Evolutionary conservation across 2,888 invertebrate genomes (phyloP), one percentile per base, ranked within the genome.

Genomic region (Drosophila greeni): DNA sequence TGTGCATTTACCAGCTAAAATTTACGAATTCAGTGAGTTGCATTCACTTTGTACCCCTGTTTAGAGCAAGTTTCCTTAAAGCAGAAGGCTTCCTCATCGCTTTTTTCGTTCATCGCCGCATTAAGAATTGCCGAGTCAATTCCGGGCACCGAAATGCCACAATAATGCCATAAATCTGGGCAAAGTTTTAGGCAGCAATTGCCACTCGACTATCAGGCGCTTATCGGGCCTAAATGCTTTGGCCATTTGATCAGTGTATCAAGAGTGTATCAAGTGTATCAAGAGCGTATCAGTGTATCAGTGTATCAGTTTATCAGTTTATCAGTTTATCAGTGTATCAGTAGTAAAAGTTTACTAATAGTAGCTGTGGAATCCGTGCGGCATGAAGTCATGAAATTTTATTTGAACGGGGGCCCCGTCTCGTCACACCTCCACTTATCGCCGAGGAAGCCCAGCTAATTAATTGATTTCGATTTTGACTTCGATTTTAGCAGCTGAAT

Each of bases 61-160:
- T 67, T 40, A 56, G 31, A 72, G 68, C 83, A 77, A 69, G 83
- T 69, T 83, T 61, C 84, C 78, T 65, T 79, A 62, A 45, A 58
- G 14, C 29, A 31, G 29, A 31, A 24, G 12, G 40, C 37, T 65
- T 49, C 36, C 66, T 56, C 56, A 33, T 37, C 37, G 33, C 24
- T 12, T 34, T 26, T 45, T 42, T 81, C 54, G 70, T 40, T 77
- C 83, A 77, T 72, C 83, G 67, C 73, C 75, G 45, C 70, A 72
- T 74, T 66, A 52, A 73, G 75, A 77, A 78, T 31, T 16, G 16
- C 36, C n/a, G 18, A n/a, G 23, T 33, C 23, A 37, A 54, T 59
- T 59, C 48, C 52, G 60, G 45, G 16, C 26, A 9, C 43, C 52
- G 2, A 49, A 37, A 47, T 45, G 29, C 45, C 45, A 45, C 18